Conservation (phyloP, 1,140 invertebrate species). For the Lanistes nyassanus region DNA sequence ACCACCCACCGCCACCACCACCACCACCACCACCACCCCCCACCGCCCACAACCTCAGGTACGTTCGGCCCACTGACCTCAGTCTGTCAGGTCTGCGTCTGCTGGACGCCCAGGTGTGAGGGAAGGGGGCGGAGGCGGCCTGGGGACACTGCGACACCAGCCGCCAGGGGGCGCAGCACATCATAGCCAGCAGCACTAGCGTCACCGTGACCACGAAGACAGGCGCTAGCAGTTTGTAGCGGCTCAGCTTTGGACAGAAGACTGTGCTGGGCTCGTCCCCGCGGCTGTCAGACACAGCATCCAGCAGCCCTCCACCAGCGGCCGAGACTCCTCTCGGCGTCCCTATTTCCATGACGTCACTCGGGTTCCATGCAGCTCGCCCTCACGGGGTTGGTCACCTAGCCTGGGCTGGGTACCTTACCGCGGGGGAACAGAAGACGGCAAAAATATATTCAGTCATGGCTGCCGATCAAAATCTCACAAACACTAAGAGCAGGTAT, state of each 20-base stretch:
- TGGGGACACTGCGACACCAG: slow-evolving; percentile 11
- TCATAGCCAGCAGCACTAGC: slow-evolving; percentile 11
- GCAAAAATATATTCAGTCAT: too few relatives aligned
- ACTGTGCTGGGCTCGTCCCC: background rate
- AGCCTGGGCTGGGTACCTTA: too few relatives aligned
- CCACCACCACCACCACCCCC: background rate
- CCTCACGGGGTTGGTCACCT: too few relatives aligned
- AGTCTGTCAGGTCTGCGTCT: background rate
- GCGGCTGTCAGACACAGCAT: background rate
- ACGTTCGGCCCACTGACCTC: background rate
- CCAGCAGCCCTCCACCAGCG: background rate
- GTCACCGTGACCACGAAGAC: slow-evolving; percentile 20
- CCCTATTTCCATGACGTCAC: background rate
- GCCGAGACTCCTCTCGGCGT: background rate
- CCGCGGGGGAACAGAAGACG: too few relatives aligned
- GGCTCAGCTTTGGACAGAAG: slow-evolving; percentile 6
- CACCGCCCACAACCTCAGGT: background rate
- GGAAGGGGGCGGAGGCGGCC: background rate
- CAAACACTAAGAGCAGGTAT: too few relatives aligned
- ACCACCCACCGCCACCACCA: too few relatives aligned
- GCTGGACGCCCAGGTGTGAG: background rate
- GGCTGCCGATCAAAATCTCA: too few relatives aligned
- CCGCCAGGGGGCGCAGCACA: slow-evolving; percentile 15
- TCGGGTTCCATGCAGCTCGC: too few relatives aligned
- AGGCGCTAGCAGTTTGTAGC: slow-evolving; percentile 20